Evolutionary conservation across 1,140 invertebrate species (phyloP).

Genomic region (Paralvinella palmiformis): DNA sequence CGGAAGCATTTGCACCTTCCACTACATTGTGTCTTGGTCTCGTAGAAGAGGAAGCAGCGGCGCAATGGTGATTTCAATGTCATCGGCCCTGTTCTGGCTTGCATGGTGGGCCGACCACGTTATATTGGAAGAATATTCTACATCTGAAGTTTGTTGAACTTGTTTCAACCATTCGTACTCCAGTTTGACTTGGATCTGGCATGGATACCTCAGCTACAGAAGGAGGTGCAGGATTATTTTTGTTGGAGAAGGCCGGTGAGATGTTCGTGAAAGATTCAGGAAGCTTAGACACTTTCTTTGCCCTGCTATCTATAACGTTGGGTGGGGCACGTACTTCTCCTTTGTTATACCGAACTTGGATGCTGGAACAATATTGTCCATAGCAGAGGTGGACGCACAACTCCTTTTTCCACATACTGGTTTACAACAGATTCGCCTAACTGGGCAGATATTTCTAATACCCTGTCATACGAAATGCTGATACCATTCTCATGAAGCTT

Average conservation of each 20-base stretch:
- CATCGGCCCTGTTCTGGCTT: not conserved
- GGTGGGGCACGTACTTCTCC: not conserved
- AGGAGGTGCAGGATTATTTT: constrained; percentile 5
- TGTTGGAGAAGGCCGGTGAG: constrained; percentile 3
- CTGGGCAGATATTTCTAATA: not conserved
- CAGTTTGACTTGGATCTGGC: not conserved
- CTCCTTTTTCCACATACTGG: not conserved
- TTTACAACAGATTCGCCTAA: not conserved
- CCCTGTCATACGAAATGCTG: not conserved
- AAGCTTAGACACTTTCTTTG: not conserved
- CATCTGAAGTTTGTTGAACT: not conserved
- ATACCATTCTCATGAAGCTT: not conserved
- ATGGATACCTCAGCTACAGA: not conserved
- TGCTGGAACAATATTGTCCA: constrained; percentile 24
- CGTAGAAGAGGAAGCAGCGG: constrained; percentile 20
- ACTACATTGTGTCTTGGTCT: constrained; percentile 23
- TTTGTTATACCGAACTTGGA: constrained; percentile 1
- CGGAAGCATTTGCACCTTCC: too few species aligned
- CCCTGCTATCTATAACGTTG: not conserved
- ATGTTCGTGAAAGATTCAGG: constrained; percentile 16
- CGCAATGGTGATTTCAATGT: not conserved
- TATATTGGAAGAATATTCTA: not conserved
- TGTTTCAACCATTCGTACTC: too few species aligned
- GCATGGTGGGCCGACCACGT: not conserved
- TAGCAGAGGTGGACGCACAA: not conserved